These are phyloP conservation scores for Chaetura pelagica DNA, from an alignment of 2,113 vertebrate species.

Conservation along the genomic window DNA sequence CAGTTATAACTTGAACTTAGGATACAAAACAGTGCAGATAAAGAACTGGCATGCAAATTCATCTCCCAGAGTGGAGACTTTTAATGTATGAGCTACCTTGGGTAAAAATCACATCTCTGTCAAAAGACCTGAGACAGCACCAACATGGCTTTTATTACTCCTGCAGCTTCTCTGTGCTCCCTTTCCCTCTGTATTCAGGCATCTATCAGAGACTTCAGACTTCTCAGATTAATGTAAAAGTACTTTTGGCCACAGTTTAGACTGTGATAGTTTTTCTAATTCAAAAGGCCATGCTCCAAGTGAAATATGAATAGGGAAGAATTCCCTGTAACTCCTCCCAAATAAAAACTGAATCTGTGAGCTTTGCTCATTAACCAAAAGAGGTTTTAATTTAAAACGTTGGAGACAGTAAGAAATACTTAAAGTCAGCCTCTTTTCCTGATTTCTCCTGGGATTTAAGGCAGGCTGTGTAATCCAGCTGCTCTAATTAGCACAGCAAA, in stretches of 20 bases:
- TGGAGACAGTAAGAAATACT: conserved; percentile 22
- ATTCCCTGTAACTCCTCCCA: neutral
- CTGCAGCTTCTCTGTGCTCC: neutral
- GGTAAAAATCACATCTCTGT: neutral
- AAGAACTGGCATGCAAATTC: neutral
- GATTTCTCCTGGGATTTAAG: conserved; percentile 54
- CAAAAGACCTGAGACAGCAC: neutral
- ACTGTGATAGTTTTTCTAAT: neutral
- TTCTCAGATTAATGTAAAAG: neutral
- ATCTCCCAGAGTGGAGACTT: neutral
- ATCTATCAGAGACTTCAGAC: neutral
- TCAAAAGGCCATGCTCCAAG: neutral
- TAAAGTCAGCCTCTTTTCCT: conserved; percentile 36
- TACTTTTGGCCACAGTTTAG: neutral
- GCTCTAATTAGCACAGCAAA: conserved; percentile 68
- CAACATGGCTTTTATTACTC: neutral
- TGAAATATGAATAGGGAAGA: neutral
- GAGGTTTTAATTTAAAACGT: conserved; percentile 44
- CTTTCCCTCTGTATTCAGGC: neutral
- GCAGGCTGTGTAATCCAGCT: conserved; percentile 43
- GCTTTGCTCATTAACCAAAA: conserved; percentile 40
- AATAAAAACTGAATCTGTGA: neutral
- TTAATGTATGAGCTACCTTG: neutral
- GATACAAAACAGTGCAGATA: neutral
- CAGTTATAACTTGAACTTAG: neutral